phyloP scores from a whole-genome alignment of 2,113 vertebrate species.

The Eupsittula cactorum region DNA sequence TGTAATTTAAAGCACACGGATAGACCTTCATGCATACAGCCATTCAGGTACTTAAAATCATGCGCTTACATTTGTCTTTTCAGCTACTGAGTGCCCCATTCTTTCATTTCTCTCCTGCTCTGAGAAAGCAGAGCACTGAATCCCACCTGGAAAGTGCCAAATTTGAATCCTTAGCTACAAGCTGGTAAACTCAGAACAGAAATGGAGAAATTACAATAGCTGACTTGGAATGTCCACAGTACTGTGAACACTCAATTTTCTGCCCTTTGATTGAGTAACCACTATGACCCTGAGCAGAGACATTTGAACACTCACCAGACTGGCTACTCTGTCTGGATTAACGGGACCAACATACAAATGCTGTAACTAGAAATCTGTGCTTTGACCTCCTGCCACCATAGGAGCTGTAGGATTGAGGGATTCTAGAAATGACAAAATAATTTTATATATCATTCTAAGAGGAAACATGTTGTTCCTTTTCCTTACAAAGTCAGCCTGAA shows the following conservation, averaged over 20 bases:
- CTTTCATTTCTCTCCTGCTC: not conserved
- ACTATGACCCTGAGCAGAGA: not conserved
- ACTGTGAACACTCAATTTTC: accelerated
- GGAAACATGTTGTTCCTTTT: not conserved
- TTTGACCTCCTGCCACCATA: not conserved
- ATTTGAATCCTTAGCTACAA: not conserved
- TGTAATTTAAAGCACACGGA: not conserved
- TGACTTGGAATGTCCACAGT: not conserved
- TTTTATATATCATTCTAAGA: not conserved
- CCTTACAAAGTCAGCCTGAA: not conserved
- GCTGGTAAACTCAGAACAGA: not conserved
- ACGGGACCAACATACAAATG: not conserved
- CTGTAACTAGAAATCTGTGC: not conserved
- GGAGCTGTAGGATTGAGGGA: not conserved
- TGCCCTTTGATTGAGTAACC: not conserved
- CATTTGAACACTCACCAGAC: not conserved
- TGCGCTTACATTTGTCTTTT: not conserved
- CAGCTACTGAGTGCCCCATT: not conserved
- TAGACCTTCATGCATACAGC: not conserved
- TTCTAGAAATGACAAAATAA: not conserved
- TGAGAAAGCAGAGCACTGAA: not conserved
- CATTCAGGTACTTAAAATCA: not conserved
- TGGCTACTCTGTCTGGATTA: not conserved
- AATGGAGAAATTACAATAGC: not conserved
- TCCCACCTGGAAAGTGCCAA: not conserved